These are phyloP conservation scores for Dendrolimus houi DNA, from an alignment of 2,888 invertebrate species.

Conservation along the genomic window DNA sequence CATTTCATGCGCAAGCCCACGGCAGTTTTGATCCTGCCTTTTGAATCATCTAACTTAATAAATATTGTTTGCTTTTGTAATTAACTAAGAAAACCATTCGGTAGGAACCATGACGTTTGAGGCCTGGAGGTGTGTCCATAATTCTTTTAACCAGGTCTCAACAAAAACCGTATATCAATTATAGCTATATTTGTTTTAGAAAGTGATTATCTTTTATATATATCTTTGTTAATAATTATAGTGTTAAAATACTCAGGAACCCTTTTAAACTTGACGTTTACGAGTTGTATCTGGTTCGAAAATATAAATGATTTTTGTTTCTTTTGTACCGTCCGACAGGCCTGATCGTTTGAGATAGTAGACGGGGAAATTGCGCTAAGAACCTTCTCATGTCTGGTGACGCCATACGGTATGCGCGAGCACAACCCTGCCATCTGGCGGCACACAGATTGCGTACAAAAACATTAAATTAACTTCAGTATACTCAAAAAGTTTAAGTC, in stretches of 20 bases:
- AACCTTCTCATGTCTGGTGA: not conserved
- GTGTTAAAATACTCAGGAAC: not conserved
- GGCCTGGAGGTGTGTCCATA: constrained; percentile 9
- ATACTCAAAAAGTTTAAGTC: constrained; percentile 25
- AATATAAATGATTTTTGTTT: not conserved
- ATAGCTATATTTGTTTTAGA: not conserved
- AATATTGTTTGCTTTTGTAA: constrained; percentile 25
- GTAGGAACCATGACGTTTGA: constrained; percentile 4
- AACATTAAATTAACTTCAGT: not conserved
- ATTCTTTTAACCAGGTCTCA: not conserved
- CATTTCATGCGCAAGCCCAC: constrained; percentile 36
- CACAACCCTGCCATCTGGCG: constrained; percentile 1
- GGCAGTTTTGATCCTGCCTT: constrained; percentile 5
- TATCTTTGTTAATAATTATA: not conserved
- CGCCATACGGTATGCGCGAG: constrained; percentile 38
- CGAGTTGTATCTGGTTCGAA: not conserved
- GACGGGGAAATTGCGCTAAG: constrained; percentile 49
- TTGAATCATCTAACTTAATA: constrained; percentile 6
- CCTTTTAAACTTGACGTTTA: not conserved
- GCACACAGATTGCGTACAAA: constrained; percentile 1
- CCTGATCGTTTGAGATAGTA: constrained; percentile 48
- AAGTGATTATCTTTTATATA: not conserved
- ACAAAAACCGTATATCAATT: not conserved
- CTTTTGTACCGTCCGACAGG: constrained; percentile 1
- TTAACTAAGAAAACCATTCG: constrained; percentile 16